phyloP scores from a whole-genome alignment of 1,140 invertebrate genomes.

The Penaeus japonicus region DNA sequence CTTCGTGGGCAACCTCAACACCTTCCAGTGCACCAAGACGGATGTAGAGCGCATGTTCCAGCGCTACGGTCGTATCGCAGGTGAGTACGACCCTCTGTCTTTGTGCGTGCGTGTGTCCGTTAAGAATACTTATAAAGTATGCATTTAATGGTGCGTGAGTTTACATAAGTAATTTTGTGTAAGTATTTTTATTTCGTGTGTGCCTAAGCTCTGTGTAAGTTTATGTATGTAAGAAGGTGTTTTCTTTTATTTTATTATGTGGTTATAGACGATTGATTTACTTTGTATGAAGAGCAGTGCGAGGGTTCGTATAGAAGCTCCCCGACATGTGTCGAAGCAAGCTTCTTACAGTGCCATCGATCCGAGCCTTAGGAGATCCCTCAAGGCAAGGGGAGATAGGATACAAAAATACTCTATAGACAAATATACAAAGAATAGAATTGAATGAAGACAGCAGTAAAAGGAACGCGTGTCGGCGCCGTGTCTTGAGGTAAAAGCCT shows the following conservation, averaged over 20 bases:
- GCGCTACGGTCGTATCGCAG: constrained; percentile 82
- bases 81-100: constrained; percentile 64
- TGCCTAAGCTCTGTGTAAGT: neutral
- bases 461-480: too few species aligned
- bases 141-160: neutral
- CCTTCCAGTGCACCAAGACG: constrained; percentile 86
- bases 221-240: neutral
- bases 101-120: neutral
- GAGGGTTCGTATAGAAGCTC: too few species aligned
- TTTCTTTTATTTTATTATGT: neutral
- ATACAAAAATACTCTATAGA: too few species aligned
- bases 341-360: too few species aligned
- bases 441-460: too few species aligned
- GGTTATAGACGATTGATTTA: neutral
- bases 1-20: constrained; percentile 91
- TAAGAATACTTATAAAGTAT: neutral
- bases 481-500: too few species aligned
- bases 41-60: constrained; percentile 88
- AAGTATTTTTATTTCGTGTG: neutral
- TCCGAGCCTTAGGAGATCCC: too few species aligned
- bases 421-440: too few species aligned
- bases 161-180: neutral
- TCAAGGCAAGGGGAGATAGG: too few species aligned
- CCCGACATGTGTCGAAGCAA: too few species aligned
- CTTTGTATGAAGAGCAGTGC: neutral